Percentiles rank a stretch among this genome's conserved stretches.
Conservation (phyloP, 2,113 vertebrate species). For the Talpa occidentalis region DNA sequence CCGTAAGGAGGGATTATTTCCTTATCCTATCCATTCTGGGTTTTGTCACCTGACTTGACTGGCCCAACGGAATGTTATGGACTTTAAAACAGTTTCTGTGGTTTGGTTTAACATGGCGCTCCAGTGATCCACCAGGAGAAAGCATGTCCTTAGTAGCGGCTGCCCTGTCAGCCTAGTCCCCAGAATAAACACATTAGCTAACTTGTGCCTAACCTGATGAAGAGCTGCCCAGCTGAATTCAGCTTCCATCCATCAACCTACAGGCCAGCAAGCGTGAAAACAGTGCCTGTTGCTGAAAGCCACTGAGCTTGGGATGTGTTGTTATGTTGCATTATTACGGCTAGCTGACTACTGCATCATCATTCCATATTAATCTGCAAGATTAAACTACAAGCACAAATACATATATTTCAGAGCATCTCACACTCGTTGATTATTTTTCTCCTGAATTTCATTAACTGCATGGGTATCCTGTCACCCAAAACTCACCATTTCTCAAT, state of each 20-base stretch:
- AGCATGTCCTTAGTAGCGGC: not conserved
- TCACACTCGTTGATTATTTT: not conserved
- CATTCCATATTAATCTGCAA: not conserved
- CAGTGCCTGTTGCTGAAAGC: not conserved
- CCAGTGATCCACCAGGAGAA: not conserved
- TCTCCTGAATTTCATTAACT: not conserved
- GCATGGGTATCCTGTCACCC: not conserved
- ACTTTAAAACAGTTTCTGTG: not conserved
- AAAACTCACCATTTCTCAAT: constrained; percentile 17
- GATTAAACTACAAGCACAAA: not conserved
- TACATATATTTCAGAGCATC: not conserved
- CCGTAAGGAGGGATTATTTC: not conserved
- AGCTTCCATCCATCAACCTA: not conserved
- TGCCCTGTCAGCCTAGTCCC: not conserved
- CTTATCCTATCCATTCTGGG: not conserved
- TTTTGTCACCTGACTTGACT: not conserved
- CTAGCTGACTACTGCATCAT: not conserved
- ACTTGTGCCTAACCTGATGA: not conserved
- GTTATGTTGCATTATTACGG: not conserved
- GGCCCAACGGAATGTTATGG: not conserved
- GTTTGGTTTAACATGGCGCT: not conserved
- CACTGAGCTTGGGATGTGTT: not conserved
- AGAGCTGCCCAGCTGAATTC: not conserved
- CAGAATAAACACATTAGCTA: not conserved
- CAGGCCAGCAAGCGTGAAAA: not conserved